Evolutionary conservation across 1,140 invertebrate genomes (phyloP).

Genomic region (Drosophila ogumai): DNA sequence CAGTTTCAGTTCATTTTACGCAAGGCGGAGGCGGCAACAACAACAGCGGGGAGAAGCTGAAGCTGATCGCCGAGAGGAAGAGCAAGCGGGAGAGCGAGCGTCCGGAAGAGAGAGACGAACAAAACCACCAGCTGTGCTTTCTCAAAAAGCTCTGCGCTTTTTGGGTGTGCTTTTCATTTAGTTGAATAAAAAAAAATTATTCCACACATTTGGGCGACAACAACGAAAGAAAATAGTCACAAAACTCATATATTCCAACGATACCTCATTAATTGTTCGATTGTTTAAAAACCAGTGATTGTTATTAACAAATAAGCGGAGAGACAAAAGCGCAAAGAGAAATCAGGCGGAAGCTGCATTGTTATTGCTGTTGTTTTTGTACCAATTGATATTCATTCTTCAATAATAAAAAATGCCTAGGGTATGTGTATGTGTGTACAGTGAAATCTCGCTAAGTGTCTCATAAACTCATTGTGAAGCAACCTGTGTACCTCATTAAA

Average conservation of each 20-base stretch:
- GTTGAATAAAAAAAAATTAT: constrained; percentile 60
- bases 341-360: constrained; percentile 30
- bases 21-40: constrained; percentile 12
- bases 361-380: constrained; percentile 11
- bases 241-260: constrained; percentile 23
- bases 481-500: constrained; percentile 23
- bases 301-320: constrained; percentile 28
- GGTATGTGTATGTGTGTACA: constrained; percentile 55
- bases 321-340: constrained; percentile 9
- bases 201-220: constrained; percentile 61
- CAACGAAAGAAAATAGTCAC: constrained; percentile 55
- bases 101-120: constrained; percentile 1
- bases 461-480: constrained; percentile 25
- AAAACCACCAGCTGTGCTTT: constrained; percentile 18
- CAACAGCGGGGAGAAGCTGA: constrained; percentile 53
- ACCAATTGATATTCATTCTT: constrained; percentile 53
- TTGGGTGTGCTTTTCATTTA: constrained; percentile 47
- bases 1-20: constrained; percentile 58
- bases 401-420: constrained; percentile 61
- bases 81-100: background rate
- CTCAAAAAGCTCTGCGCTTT: constrained; percentile 42
- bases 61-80: constrained; percentile 41
- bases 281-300: constrained; percentile 28
- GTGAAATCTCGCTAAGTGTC: constrained; percentile 21
- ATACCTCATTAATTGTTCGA: constrained; percentile 27